Conservation (phyloP, 2,888 invertebrate genomes). For the Drosophila stalkeri region DNA sequence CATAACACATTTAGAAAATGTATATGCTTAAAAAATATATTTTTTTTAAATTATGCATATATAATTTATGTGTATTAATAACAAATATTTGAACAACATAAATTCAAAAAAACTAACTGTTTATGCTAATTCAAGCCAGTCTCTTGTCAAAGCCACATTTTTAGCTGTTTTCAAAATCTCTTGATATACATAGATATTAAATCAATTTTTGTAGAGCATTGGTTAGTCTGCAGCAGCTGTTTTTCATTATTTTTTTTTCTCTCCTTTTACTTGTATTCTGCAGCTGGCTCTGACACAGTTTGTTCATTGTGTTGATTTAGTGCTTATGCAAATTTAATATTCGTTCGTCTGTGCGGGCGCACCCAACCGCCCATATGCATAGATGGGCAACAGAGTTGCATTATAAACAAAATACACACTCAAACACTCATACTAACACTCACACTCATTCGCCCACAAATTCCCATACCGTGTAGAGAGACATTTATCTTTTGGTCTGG, state of each 20-base stretch:
- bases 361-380: slow-evolving; percentile 60
- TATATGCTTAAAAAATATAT: no score
- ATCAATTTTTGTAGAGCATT: slow-evolving; percentile 19
- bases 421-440: slow-evolving; percentile 1
- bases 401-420: slow-evolving; percentile 58
- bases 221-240: slow-evolving; percentile 11
- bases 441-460: slow-evolving; percentile 1
- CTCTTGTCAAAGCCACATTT: neutral
- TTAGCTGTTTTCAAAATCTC: neutral
- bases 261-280: slow-evolving; percentile 4
- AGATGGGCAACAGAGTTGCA: slow-evolving; percentile 74
- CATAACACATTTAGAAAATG: no score
- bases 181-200: neutral
- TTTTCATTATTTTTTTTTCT: neutral
- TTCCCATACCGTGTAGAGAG: slow-evolving; percentile 12
- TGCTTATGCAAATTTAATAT: slow-evolving; percentile 80
- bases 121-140: neutral
- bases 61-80: no score
- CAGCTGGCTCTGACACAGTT: slow-evolving; percentile 32
- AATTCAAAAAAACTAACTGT: no score
- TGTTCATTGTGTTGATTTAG: slow-evolving; percentile 78
- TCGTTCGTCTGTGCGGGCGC: slow-evolving; percentile 49
- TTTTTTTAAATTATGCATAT: no score
- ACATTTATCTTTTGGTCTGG: slow-evolving; percentile 62
- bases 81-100: no score